Evolutionary conservation across 2,113 vertebrate species (phyloP), one percentile per base, ranked within the genome.

Genomic region (Scartelaos histophorus): DNA sequence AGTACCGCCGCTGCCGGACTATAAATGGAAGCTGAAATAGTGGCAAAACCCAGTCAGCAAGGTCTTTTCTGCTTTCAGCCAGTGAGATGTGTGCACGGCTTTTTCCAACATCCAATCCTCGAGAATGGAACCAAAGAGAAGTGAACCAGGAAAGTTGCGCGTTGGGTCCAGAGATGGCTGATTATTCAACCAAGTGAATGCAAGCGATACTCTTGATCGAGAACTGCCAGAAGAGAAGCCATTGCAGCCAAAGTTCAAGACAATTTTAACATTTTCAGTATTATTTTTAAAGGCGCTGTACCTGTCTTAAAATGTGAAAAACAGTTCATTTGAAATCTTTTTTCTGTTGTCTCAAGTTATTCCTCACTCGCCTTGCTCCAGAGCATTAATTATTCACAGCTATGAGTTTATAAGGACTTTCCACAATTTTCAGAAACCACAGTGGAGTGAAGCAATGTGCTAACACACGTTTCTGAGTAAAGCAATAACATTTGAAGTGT

Each of bases 21-120:
- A 94, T 94, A 92, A 92, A 90, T 87, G 84, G 89, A 90, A 87
- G 83, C 87, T 90, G 85, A 67, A 85, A 24, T 69, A 78, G 85
- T 91, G 73, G 84, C 76, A 78, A 79, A 79, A 76, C 69, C n/a
- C 76, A 81, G 82, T 82, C 77, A 81, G 74, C 71, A 21, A 81
- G 68, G 73, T 56, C 78, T 43, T n/a, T 84, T 74, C 82, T 82
- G 70, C 66, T 70, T 67, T 69, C 81, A 70, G 77, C 70, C 76
- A 76, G 51, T 25, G 70, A 78, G 75, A 84, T 88, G 88, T 78
- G 80, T 81, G 61, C 46, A 70, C 69, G 62, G 3, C 72, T 74
- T 75, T 73, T 82, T 74, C 43, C 51, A 75, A 67, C 78, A 54
- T 78, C 47, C 61, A 68, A 56, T 73, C 74, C 61, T 34, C 60